Conservation (phyloP, 2,113 vertebrate genomes). For the Cebidichthys violaceus region DNA sequence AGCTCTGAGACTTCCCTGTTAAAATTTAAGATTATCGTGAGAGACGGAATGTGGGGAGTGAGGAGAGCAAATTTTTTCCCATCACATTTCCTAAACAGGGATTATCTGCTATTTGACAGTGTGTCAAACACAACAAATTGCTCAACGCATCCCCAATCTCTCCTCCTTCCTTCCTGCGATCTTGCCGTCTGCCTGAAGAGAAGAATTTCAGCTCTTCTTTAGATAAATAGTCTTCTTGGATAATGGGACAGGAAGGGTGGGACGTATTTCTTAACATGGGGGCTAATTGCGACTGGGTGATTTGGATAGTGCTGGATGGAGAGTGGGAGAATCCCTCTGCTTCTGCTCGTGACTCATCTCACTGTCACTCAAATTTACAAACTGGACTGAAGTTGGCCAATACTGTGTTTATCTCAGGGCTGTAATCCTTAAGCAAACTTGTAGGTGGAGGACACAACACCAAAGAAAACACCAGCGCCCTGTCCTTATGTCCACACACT, state of each 20-base stretch:
- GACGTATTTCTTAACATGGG: neutral
- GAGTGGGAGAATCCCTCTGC: neutral
- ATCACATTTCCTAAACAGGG: slow-evolving; percentile 24
- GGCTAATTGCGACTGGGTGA: neutral
- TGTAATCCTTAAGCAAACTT: slow-evolving; percentile 53
- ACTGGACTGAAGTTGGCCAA: neutral
- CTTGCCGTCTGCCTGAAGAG: slow-evolving; percentile 20
- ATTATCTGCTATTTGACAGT: slow-evolving; percentile 51
- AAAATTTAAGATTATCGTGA: slow-evolving; percentile 1
- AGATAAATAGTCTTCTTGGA: slow-evolving; percentile 61
- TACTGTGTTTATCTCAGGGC: slow-evolving; percentile 36
- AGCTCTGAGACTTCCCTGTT: neutral
- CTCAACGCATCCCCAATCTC: slow-evolving; percentile 33
- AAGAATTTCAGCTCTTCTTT: slow-evolving; percentile 29
- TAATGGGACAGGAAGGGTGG: slow-evolving; percentile 59
- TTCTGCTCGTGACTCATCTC: slow-evolving; percentile 14
- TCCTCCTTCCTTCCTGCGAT: slow-evolving; percentile 41
- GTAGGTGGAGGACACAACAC: slow-evolving; percentile 16
- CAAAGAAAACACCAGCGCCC: slow-evolving; percentile 38
- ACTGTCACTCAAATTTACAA: slow-evolving; percentile 27
- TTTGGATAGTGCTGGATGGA: neutral
- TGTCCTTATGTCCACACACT: slow-evolving; percentile 44
- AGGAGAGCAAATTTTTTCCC: slow-evolving; percentile 25
- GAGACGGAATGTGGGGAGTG: slow-evolving; percentile 50
- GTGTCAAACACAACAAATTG: slow-evolving; percentile 49